A percentile compares a stretch with the other conserved stretches of the same genome.
Evolutionary conservation across 1,140 invertebrate species (phyloP).

Genomic region (Drosophila repleta): DNA sequence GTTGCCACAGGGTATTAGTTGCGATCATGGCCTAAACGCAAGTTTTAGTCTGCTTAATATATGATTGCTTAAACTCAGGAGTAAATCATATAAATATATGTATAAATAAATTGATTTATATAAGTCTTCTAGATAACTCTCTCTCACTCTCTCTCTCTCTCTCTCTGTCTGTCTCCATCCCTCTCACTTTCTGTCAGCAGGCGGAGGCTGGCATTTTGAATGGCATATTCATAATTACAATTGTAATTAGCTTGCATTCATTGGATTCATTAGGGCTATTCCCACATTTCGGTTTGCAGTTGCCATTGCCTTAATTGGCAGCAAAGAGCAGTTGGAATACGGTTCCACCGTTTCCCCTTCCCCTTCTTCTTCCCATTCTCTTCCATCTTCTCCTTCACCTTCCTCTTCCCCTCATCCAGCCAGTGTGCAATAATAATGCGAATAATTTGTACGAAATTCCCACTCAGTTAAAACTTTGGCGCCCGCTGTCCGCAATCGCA

Average conservation of each 20-base stretch:
- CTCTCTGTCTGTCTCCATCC: no score
- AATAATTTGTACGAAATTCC: constrained; percentile 42
- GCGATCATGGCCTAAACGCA: no score
- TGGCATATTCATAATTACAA: constrained; percentile 23
- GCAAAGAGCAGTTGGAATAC: neutral
- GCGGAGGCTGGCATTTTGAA: constrained; percentile 1
- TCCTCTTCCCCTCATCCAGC: neutral
- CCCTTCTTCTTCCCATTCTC: neutral
- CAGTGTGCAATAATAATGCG: constrained; percentile 12
- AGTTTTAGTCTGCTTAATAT: no score
- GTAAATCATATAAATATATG: no score
- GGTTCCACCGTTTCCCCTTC: no score
- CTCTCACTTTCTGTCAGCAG: neutral
- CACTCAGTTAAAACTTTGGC: constrained; percentile 38
- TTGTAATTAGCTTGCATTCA: constrained; percentile 33
- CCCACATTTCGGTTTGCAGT: neutral
- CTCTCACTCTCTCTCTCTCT: no score
- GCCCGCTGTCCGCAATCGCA: constrained; percentile 10
- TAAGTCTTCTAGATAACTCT: no score
- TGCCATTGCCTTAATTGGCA: neutral
- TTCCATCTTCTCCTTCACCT: neutral
- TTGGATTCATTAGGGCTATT: constrained; percentile 7
- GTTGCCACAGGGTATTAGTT: constrained; percentile 1
- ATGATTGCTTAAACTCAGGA: no score
- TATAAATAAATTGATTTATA: no score